Evolutionary conservation across 2,888 invertebrate genomes (phyloP).

Genomic region (Temnothorax ravouxi): DNA sequence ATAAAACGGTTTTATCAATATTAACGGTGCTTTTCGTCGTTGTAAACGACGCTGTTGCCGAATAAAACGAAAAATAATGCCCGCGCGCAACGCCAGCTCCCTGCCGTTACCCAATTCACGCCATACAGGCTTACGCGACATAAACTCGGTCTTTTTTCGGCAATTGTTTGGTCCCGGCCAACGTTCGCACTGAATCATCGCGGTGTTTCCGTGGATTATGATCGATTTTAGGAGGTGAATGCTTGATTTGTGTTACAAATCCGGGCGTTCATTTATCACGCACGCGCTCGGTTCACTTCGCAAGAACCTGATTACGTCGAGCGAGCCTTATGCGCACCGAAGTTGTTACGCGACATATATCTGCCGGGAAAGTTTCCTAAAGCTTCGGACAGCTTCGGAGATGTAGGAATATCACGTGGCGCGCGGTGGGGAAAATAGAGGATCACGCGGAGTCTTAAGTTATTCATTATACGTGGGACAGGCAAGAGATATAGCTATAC

Average conservation of each 20-base stretch:
- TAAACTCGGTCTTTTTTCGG: constrained; percentile 47
- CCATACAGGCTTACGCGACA: not conserved
- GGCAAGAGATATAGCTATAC: constrained; percentile 44
- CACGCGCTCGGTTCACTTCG: constrained; percentile 27
- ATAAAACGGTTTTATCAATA: constrained; percentile 70
- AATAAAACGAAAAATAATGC: constrained; percentile 74
- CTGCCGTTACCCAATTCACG: constrained; percentile 13
- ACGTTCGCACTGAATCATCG: constrained; percentile 69
- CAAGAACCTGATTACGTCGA: constrained; percentile 58
- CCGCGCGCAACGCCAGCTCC: constrained; percentile 41
- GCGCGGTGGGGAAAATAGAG: constrained; percentile 32
- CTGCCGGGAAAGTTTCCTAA: constrained; percentile 9
- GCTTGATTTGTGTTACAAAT: constrained; percentile 64
- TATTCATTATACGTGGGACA: constrained; percentile 48
- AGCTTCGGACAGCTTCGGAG: constrained; percentile 33
- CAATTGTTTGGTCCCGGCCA: not conserved
- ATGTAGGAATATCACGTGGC: constrained; percentile 25
- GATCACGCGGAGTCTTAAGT: constrained; percentile 39
- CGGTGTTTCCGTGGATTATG: constrained; percentile 67
- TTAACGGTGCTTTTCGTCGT: constrained; percentile 69
- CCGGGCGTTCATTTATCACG: not conserved
- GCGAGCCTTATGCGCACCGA: not conserved
- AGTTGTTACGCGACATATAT: constrained; percentile 19
- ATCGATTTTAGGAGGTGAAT: constrained; percentile 69
- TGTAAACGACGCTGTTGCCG: constrained; percentile 63